Conservation (phyloP, 1,140 invertebrate species). For the Drosophila asahinai region DNA sequence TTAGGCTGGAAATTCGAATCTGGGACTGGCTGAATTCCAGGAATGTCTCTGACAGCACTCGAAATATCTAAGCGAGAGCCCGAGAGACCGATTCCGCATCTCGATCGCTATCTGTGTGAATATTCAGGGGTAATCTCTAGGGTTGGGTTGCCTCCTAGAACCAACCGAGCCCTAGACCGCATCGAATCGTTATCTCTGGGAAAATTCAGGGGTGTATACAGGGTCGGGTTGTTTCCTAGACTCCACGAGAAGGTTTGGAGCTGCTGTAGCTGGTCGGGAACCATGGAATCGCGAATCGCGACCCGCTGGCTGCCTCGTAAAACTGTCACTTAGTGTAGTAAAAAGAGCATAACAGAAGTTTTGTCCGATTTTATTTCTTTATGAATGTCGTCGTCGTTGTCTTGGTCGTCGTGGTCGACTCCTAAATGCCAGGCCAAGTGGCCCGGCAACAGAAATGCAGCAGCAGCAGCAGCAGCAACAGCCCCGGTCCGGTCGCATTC, state of each 20-base stretch:
- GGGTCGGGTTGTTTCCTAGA: not conserved
- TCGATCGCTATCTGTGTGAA: slow-evolving; percentile 41
- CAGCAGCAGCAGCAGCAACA: slow-evolving; percentile 28
- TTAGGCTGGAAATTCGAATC: slow-evolving; percentile 43
- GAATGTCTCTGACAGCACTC: slow-evolving; percentile 23
- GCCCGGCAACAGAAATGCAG: slow-evolving; percentile 25
- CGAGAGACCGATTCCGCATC: not conserved
- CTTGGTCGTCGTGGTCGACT: slow-evolving; percentile 23
- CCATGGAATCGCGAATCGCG: slow-evolving; percentile 11
- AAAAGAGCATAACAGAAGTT: slow-evolving; percentile 52
- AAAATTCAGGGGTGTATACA: slow-evolving; percentile 3
- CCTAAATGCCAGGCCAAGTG: slow-evolving; percentile 40
- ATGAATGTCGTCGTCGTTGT: slow-evolving; percentile 50
- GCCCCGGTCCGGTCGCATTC: slow-evolving; percentile 79
- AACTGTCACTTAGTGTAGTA: slow-evolving; percentile 62
- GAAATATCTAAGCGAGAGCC: slow-evolving; percentile 26
- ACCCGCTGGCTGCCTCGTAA: slow-evolving; percentile 38
- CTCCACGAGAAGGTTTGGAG: not conserved
- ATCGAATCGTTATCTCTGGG: slow-evolving; percentile 2
- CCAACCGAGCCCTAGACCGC: slow-evolving; percentile 1
- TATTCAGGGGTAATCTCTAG: slow-evolving; percentile 13
- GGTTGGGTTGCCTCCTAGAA: not conserved
- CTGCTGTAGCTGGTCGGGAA: not conserved
- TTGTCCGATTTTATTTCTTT: slow-evolving; percentile 69
- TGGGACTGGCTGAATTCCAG: slow-evolving; percentile 37